These are phyloP conservation scores for Pipa parva DNA, from an alignment of 2,113 vertebrate species.

Conservation along the genomic window DNA sequence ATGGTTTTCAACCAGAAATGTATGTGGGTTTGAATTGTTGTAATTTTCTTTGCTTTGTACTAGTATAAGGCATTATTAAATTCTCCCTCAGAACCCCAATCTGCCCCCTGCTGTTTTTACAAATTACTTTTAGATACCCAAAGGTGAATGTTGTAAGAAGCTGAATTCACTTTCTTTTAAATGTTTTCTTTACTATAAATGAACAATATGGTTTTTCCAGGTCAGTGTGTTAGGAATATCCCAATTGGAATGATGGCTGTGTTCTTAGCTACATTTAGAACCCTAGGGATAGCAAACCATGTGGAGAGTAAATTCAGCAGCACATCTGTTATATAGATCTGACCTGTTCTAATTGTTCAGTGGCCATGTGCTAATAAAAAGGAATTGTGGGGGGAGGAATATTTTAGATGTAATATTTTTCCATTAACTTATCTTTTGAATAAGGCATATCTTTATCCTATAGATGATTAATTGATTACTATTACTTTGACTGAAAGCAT, in stretches of 20 bases:
- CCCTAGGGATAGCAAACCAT: not conserved
- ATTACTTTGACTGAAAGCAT: not conserved
- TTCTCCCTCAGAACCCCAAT: no score
- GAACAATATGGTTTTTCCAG: constrained; percentile 2
- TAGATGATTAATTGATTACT: not conserved
- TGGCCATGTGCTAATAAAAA: not conserved
- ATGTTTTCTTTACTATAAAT: not conserved
- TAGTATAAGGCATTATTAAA: no score
- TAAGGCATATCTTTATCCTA: not conserved
- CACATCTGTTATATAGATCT: constrained; percentile 9
- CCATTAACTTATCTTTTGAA: not conserved
- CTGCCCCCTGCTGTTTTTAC: no score
- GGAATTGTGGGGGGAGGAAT: not conserved
- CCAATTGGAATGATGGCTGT: not conserved
- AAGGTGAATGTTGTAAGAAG: no score
- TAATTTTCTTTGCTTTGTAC: no score
- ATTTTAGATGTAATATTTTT: not conserved
- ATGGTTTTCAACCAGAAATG: no score
- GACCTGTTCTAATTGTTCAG: constrained; percentile 12
- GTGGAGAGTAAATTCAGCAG: not conserved
- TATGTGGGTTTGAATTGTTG: no score
- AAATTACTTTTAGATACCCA: no score
- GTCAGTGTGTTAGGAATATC: not conserved
- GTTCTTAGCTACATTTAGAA: not conserved
- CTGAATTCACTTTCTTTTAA: no score